Evolutionary conservation across 2,888 invertebrate genomes (phyloP).

Genomic region (Callimorpha dominula): DNA sequence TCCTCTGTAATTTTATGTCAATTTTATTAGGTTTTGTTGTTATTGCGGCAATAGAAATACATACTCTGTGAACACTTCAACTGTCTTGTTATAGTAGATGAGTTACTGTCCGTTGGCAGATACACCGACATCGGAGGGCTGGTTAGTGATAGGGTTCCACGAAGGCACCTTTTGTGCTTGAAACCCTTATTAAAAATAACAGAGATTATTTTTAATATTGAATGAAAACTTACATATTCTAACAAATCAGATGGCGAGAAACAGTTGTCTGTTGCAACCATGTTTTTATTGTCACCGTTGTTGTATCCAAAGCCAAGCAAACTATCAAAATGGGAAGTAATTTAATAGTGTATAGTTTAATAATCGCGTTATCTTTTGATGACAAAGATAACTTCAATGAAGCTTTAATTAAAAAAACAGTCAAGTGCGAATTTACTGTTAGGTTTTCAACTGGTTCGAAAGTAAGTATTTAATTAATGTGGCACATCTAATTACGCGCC

Average conservation of each 20-base stretch:
- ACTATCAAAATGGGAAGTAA: not conserved
- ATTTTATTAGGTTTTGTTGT: no score
- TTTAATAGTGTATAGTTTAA: not conserved
- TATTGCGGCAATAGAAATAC: no score
- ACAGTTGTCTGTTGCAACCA: conserved; percentile 52
- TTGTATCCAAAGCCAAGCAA: not conserved
- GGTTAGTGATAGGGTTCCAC: no score
- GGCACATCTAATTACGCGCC: no score
- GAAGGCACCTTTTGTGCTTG: no score
- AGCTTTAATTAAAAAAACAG: not conserved
- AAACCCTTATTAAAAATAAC: no score
- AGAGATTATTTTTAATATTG: not conserved
- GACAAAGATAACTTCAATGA: not conserved
- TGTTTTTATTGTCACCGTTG: conserved; percentile 4
- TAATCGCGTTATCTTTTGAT: not conserved
- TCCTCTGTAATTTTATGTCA: no score
- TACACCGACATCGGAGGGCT: no score
- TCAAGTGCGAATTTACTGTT: not conserved
- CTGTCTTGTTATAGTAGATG: no score
- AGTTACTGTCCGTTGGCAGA: no score
- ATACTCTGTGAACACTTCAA: no score
- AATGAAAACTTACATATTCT: conserved; percentile 60
- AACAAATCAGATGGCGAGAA: conserved; percentile 60
- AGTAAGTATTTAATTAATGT: no score
- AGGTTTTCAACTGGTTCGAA: not conserved